Evolutionary conservation across 2,797 vertebrate species (phyloP), one percentile per base, ranked within the genome.

Genomic region (Bufotes viridis): DNA sequence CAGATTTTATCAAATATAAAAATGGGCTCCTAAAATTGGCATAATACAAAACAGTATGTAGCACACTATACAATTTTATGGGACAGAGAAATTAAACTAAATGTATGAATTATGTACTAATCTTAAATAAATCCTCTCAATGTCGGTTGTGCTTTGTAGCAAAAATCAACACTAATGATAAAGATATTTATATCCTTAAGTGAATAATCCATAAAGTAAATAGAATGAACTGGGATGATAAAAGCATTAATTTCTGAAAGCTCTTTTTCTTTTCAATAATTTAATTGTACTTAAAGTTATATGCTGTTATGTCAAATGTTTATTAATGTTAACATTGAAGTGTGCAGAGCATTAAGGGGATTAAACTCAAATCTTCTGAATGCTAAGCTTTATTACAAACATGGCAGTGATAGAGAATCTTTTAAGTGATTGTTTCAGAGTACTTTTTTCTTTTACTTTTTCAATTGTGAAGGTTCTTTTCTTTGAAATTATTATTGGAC

Each of bases 401-500:
- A 85, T 65, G 70, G 42, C 72, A 75, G 76, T 53, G 18, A 81
- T 88, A 75, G 58, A 76, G 78, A 85, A 81, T 53, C n/a, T 57
- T 85, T 67, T 57, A 85, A 88, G 55, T 58, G 75, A 78, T 89
- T 89, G 63, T 65, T 79, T 74, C 74, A 58, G 63, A 69, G 78
- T 51, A 51, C 34, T 79, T 67, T 88, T 78, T 57, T 61, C 29
- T 72, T 61, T 72, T 57, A 60, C 53, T 89, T 72, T 87, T 87
- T 89, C 88, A 78, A 79, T 87, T 87, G 76, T 86, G 72, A 67
- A 20, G 61, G 81, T 87, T 84, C 63, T 78, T 51, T 76, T 78
- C 63, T 83, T 91, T 91, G 90, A 93, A 92, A 93, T 87, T 90
- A 89, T 90, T 83, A 89, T 78, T 80, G 85, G 42, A 87, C 87